Conservation (phyloP, 2,888 invertebrate genomes). For the Andricus quercusramuli region DNA sequence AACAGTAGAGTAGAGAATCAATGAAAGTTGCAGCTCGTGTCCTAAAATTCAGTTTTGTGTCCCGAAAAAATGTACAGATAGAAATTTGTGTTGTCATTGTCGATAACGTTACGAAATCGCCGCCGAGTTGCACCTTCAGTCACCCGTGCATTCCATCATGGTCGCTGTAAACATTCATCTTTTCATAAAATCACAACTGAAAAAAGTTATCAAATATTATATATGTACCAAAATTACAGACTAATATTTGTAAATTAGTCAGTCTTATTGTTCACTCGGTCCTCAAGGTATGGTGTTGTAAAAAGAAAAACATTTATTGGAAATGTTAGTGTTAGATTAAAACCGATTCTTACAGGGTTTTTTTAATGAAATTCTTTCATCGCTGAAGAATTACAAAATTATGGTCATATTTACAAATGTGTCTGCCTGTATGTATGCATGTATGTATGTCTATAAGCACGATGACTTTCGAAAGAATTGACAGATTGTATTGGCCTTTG, state of each 20-base stretch:
- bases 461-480: no score
- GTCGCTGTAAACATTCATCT: constrained; percentile 65
- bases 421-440: no score
- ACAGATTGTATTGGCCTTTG: no score
- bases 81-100: constrained; percentile 47
- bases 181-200: constrained; percentile 47
- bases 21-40: constrained; percentile 8
- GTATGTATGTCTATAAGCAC: no score
- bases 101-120: constrained; percentile 51
- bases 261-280: neutral
- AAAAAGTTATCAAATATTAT: neutral
- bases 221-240: no score
- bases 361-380: neutral
- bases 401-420: neutral
- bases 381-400: neutral
- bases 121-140: constrained; percentile 39
- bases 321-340: neutral
- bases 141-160: constrained; percentile 68
- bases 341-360: neutral
- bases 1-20: neutral
- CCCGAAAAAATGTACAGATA: constrained; percentile 41
- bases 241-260: neutral
- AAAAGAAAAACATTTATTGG: neutral
- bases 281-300: neutral
- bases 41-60: constrained; percentile 7